These are phyloP conservation scores for Magallana angulata DNA, from an alignment of 1,140 invertebrate genomes.

Conservation along the genomic window DNA sequence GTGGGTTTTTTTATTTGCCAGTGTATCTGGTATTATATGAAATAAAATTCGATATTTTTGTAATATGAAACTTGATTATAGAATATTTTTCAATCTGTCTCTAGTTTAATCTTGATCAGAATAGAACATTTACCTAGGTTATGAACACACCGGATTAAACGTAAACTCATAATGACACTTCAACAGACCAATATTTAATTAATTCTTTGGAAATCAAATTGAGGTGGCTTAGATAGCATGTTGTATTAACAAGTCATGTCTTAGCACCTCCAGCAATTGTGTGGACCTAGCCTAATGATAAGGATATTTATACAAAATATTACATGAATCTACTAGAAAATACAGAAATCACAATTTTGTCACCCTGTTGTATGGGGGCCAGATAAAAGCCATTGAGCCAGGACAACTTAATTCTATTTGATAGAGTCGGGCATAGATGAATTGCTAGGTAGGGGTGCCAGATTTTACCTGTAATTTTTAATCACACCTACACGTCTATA, in stretches of 20 bases:
- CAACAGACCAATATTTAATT: slow-evolving; percentile 23
- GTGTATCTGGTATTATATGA: too few relatives aligned
- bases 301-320: slow-evolving; percentile 25
- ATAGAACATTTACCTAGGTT: neutral
- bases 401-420: slow-evolving; percentile 20
- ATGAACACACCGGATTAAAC: neutral
- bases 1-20: too few relatives aligned
- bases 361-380: neutral
- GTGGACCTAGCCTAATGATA: slow-evolving; percentile 15
- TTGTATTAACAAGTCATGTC: slow-evolving; percentile 36
- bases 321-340: slow-evolving; percentile 15
- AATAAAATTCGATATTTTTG: too few relatives aligned
- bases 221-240: slow-evolving; percentile 18
- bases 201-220: slow-evolving; percentile 26
- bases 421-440: slow-evolving; percentile 3
- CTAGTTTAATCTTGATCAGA: too few relatives aligned
- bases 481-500: neutral
- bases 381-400: slow-evolving; percentile 13
- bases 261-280: slow-evolving; percentile 17
- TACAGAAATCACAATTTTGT: slow-evolving; percentile 21
- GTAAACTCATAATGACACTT: slow-evolving; percentile 22
- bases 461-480: slow-evolving; percentile 34
- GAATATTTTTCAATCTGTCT: too few relatives aligned
- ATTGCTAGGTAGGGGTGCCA: slow-evolving; percentile 9
- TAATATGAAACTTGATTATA: too few relatives aligned